These are phyloP conservation scores for Aphelocoma coerulescens DNA, from an alignment of 2,113 vertebrate genomes.

Conservation along the genomic window DNA sequence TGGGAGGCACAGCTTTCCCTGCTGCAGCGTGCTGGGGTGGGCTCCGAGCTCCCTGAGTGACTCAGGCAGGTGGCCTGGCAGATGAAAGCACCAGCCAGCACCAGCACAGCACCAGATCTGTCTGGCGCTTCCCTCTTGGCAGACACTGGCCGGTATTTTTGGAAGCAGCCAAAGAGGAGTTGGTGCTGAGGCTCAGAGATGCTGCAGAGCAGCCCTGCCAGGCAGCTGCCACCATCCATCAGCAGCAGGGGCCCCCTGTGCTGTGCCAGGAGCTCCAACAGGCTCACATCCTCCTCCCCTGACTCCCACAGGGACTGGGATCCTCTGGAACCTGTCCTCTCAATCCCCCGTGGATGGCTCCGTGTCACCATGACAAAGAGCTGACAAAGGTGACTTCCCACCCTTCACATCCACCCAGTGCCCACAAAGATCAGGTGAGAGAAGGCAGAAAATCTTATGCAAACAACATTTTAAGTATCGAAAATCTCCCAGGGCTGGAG, in stretches of 20 bases:
- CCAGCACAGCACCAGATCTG: neutral
- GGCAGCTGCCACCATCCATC: neutral
- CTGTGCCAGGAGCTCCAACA: neutral
- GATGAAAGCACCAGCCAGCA: neutral
- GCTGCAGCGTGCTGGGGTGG: neutral
- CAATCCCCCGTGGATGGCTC: neutral
- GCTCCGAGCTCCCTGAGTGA: neutral
- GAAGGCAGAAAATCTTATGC: neutral
- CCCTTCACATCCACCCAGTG: neutral
- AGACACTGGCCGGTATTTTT: neutral
- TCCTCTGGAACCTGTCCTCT: neutral
- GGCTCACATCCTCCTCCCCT: neutral
- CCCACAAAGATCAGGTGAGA: neutral
- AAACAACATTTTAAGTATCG: neutral
- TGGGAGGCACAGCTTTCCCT: neutral
- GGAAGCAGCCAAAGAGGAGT: neutral
- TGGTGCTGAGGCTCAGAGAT: neutral
- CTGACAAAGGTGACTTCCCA: neutral
- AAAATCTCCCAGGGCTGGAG: neutral
- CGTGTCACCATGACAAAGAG: neutral
- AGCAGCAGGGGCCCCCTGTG: neutral
- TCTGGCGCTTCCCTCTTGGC: neutral
- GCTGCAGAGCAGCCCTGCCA: neutral
- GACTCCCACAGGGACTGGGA: neutral
- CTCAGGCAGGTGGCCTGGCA: neutral